phyloP scores from a whole-genome alignment of 1,140 invertebrate genomes.

The Drosophila tristis region DNA sequence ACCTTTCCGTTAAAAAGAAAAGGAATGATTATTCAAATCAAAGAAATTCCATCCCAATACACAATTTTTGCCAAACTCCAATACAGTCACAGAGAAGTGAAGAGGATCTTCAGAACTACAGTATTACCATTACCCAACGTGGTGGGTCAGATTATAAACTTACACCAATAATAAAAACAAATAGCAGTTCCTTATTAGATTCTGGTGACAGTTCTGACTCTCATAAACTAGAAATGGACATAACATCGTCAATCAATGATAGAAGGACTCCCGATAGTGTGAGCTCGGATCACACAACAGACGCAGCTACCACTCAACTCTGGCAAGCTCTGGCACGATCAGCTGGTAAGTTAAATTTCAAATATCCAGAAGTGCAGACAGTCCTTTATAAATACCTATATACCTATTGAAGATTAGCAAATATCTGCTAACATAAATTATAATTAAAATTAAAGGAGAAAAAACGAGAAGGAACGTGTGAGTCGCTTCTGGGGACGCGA shows the following conservation, averaged over 20 bases:
- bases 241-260: conserved; percentile 66
- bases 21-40: conserved; percentile 61
- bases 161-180: conserved; percentile 40
- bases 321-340: conserved; percentile 85
- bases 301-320: conserved; percentile 86
- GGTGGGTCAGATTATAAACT: conserved; percentile 49
- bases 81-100: conserved; percentile 56
- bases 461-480: too few species aligned
- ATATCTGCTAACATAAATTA: too few species aligned
- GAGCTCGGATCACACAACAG: conserved; percentile 85
- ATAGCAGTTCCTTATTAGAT: conserved; percentile 50
- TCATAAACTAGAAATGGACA: conserved; percentile 82
- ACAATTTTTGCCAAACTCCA: conserved; percentile 56
- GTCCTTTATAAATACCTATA: too few species aligned
- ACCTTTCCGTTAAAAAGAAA: conserved; percentile 78
- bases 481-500: too few species aligned
- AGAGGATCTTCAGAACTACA: conserved; percentile 62
- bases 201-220: conserved; percentile 80
- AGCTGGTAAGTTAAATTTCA: conserved; percentile 81
- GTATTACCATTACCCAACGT: conserved; percentile 65
- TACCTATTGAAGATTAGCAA: too few species aligned
- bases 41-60: conserved; percentile 40
- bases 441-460: too few species aligned
- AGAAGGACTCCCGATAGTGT: conserved; percentile 85
- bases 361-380: too few species aligned